A percentile compares a stretch with the other conserved stretches of the same genome.
These are phyloP conservation scores for Lasioglossum oenotherae DNA, from an alignment of 2,888 invertebrate genomes.

Conservation along the genomic window DNA sequence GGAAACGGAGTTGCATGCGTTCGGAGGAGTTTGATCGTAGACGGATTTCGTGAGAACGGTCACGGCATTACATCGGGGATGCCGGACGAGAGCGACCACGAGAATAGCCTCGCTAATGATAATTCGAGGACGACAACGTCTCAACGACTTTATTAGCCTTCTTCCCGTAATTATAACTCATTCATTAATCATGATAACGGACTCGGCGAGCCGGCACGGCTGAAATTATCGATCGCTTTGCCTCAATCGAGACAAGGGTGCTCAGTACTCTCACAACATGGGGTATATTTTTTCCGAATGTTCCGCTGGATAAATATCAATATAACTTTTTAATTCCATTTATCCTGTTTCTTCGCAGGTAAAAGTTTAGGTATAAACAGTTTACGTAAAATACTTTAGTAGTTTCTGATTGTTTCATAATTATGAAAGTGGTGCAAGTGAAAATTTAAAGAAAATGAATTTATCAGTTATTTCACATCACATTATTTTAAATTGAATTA, in stretches of 20 bases:
- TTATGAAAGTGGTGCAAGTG: too few relatives aligned
- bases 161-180: constrained; percentile 38
- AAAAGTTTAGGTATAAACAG: too few relatives aligned
- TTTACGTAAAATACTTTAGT: not conserved
- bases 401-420: not conserved
- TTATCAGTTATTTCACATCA: too few relatives aligned
- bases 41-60: not conserved
- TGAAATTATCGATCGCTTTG: constrained; percentile 28
- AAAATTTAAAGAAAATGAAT: too few relatives aligned
- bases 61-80: not conserved
- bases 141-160: constrained; percentile 38
- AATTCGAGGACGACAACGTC: constrained; percentile 35
- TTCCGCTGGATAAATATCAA: not conserved
- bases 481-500: too few relatives aligned
- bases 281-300: not conserved
- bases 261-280: not conserved
- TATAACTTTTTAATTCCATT: not conserved
- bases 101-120: constrained; percentile 24
- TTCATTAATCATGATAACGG: constrained; percentile 42
- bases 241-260: too few relatives aligned
- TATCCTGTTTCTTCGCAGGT: not conserved
- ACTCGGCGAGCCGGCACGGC: not conserved
- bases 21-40: not conserved
- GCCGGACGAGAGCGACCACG: not conserved
- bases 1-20: not conserved